Evolutionary conservation across 2,797 vertebrate species (phyloP).

Genomic region (Coracias cyanogaster): DNA sequence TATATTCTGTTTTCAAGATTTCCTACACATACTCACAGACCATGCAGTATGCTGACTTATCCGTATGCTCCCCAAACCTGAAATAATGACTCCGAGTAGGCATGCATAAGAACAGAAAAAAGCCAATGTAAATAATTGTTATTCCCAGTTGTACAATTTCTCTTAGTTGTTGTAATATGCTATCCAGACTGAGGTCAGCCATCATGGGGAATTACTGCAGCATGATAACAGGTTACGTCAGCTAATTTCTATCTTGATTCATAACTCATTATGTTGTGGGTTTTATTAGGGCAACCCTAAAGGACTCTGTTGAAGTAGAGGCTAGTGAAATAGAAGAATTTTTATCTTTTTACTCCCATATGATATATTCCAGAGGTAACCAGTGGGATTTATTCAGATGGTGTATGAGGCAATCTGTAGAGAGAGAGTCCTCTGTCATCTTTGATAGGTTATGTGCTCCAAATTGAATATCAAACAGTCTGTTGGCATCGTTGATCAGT

Average conservation of each 20-base stretch:
- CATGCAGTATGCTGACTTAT: background rate
- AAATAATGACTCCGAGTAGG: background rate
- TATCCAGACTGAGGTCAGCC: background rate
- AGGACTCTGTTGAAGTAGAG: background rate
- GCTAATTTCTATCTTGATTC: slow-evolving; percentile 29
- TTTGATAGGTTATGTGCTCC: background rate
- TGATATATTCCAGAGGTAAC: background rate
- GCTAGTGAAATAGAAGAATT: background rate
- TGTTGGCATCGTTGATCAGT: background rate
- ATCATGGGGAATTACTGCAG: background rate
- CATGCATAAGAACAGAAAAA: background rate
- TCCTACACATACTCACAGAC: background rate
- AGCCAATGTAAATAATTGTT: background rate
- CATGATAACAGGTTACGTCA: background rate
- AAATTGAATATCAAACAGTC: slow-evolving; percentile 15
- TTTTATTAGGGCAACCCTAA: background rate
- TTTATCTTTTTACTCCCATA: background rate
- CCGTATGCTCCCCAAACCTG: background rate
- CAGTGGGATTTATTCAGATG: background rate
- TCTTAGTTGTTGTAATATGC: background rate
- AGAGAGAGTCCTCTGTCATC: background rate
- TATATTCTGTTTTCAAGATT: background rate
- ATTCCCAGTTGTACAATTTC: background rate
- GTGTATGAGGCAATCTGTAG: background rate
- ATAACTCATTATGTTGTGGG: background rate